Base-by-base conservation (phyloP, 1,140 invertebrate species). In the Campodea augens region DNA sequence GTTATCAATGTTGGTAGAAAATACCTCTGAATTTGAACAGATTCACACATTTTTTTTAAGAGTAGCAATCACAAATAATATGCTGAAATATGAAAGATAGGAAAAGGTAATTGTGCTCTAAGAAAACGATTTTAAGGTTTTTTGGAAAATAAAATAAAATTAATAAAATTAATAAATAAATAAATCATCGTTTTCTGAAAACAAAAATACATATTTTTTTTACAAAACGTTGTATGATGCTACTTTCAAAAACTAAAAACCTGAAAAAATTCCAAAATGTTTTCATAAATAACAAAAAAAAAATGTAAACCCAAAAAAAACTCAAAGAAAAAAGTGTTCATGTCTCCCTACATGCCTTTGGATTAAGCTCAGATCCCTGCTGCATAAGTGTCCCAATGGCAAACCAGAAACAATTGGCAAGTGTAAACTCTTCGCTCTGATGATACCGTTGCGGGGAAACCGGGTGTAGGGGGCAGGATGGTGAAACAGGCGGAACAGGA, bases 401-500 rank as follows among this genome's bases (percentile, higher is more conserved):
- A 69, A 86, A 86, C 82, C 82, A 87, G 53, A 87, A 71, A 58
- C 78, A 76, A 69, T 95, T 93, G 55, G 85, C 72, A 29, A 92
- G 67, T 38, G 82, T 89, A 64, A 93, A 92, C 61, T 88, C 81
- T 62, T 91, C 93, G 62, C 89, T 81, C 62, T 77, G 68, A 51
- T 74, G 79, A 63, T 72, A 81, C 61, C 70, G 74, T 59, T 75
- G 80, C 59, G 75, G 75, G 54, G 83, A 78, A 61, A 79, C 81
- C 13, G 79, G 77, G 55, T 82, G 81, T 40, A 83, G 82, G 59
- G 78, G 81, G 52, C 82, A 7, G 7, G 27, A 32, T 15, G 27
- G 27, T 7, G 27, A 32, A 32, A 15, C 7, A 15, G 27, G 7
- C 27, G 15, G 7, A 7, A 32, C 7, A 61, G 72, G 59, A 63